Conservation (phyloP, 2,888 invertebrate genomes). For the Cheilosia vulpina region DNA sequence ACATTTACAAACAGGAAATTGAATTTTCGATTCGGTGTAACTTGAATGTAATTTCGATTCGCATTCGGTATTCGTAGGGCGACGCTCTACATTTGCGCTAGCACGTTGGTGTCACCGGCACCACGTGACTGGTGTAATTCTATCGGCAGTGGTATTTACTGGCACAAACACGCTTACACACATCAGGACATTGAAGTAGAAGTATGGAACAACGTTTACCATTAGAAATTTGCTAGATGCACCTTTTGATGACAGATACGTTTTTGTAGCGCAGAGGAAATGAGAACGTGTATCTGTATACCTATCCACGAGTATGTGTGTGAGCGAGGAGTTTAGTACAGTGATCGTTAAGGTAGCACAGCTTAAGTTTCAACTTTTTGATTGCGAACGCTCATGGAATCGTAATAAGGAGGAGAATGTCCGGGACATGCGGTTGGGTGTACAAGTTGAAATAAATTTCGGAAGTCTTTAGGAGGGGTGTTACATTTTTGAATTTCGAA, state of each 20-base stretch:
- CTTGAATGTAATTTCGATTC: conserved; percentile 74
- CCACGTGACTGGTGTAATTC: conserved; percentile 74
- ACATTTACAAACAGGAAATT: conserved; percentile 72
- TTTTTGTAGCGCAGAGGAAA: conserved; percentile 28
- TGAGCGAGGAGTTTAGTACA: conserved; percentile 7
- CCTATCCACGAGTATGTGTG: not conserved
- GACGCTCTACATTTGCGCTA: conserved; percentile 63
- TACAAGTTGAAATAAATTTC: conserved; percentile 45
- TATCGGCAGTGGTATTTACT: conserved; percentile 66
- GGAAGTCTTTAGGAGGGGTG: conserved; percentile 25
- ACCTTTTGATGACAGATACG: conserved; percentile 73
- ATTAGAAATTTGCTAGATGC: conserved; percentile 70
- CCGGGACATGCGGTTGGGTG: conserved; percentile 39
- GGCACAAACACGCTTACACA: conserved; percentile 33
- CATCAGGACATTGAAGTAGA: not conserved
- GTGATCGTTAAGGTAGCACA: conserved; percentile 70
- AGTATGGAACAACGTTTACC: conserved; percentile 65
- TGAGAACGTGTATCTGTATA: not conserved
- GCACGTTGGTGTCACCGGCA: conserved; percentile 72
- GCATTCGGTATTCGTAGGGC: conserved; percentile 67
- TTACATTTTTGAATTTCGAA: conserved; percentile 12
- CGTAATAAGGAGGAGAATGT: conserved; percentile 46
- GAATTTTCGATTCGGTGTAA: conserved; percentile 73
- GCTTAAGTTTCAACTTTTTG: conserved; percentile 74
- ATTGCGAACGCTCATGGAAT: conserved; percentile 67